phyloP scores from a whole-genome alignment of 2,797 vertebrate genomes.

The Anniella stebbinsi region DNA sequence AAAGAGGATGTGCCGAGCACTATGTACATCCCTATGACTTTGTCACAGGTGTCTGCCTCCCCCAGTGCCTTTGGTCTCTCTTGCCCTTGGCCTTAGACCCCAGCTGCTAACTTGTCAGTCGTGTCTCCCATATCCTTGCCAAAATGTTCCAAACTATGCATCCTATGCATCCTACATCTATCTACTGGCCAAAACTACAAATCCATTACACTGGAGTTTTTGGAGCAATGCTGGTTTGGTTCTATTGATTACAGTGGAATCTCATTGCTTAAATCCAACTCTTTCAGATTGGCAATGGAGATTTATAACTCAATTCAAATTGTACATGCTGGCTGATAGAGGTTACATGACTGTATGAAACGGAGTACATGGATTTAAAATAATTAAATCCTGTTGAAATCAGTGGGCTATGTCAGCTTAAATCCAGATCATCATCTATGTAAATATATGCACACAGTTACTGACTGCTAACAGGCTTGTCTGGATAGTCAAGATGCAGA shows the following conservation, averaged over 20 bases:
- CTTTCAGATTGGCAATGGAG: neutral
- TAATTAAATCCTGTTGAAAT: slow-evolving; percentile 8
- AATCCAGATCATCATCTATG: neutral
- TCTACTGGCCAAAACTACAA: neutral
- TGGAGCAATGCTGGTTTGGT: neutral
- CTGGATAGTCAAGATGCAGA: neutral
- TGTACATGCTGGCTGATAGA: neutral
- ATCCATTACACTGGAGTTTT: neutral
- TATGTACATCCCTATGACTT: neutral
- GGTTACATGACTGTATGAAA: neutral
- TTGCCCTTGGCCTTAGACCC: neutral
- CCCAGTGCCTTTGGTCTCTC: neutral
- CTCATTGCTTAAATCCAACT: neutral
- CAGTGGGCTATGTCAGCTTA: neutral
- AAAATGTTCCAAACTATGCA: neutral
- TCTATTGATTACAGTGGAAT: neutral
- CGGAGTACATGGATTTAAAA: neutral
- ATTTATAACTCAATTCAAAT: slow-evolving; percentile 1
- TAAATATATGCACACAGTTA: slow-evolving; percentile 2
- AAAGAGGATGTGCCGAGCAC: neutral
- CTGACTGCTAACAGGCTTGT: neutral
- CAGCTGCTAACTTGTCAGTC: neutral
- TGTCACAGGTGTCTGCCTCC: neutral
- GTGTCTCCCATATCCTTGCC: neutral
- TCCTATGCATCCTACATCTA: neutral